Percentiles rank a stretch among this genome's conserved stretches.
phyloP scores from a whole-genome alignment of 2,888 invertebrate genomes.

The Drosophila heteroneura region DNA sequence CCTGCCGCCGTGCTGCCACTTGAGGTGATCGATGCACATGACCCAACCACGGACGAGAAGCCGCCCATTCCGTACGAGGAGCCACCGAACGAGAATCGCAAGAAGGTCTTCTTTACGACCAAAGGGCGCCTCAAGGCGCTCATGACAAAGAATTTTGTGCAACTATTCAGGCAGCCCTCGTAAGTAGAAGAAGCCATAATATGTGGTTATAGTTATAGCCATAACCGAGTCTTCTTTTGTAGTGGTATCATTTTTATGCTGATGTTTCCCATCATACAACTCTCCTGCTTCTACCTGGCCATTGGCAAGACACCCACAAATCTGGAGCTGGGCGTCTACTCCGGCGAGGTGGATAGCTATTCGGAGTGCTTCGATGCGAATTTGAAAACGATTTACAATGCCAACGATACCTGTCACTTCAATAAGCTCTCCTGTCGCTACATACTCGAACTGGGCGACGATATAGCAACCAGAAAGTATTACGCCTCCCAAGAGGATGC shows the following conservation, averaged over 20 bases:
- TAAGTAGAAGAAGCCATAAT: conserved; percentile 83
- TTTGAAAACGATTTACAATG: conserved; percentile 84
- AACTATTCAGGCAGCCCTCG: conserved; percentile 90
- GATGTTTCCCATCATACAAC: conserved; percentile 92
- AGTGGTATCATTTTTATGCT: conserved; percentile 93
- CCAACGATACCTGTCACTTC: conserved; percentile 86
- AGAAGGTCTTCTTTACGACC: conserved; percentile 82
- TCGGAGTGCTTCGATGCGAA: conserved; percentile 84
- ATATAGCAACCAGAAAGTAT: conserved; percentile 86
- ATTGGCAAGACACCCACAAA: conserved; percentile 91
- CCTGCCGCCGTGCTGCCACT: conserved; percentile 71
- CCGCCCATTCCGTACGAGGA: conserved; percentile 62
- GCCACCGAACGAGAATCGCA: conserved; percentile 72
- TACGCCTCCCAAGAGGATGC: conserved; percentile 85
- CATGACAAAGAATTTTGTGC: conserved; percentile 89
- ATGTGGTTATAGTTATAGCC: background rate
- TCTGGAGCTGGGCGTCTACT: conserved; percentile 91
- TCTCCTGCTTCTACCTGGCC: conserved; percentile 92
- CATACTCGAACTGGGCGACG: conserved; percentile 87
- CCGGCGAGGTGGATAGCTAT: conserved; percentile 89
- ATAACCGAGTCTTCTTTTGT: conserved; percentile 41
- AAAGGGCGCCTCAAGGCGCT: conserved; percentile 88
- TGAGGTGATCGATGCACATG: conserved; percentile 78
- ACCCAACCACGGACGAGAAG: conserved; percentile 61
- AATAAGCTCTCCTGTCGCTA: conserved; percentile 88